Evolutionary conservation across 2,888 invertebrate species (phyloP), one percentile per base, ranked within the genome.

Genomic region (Eristalis pertinax): DNA sequence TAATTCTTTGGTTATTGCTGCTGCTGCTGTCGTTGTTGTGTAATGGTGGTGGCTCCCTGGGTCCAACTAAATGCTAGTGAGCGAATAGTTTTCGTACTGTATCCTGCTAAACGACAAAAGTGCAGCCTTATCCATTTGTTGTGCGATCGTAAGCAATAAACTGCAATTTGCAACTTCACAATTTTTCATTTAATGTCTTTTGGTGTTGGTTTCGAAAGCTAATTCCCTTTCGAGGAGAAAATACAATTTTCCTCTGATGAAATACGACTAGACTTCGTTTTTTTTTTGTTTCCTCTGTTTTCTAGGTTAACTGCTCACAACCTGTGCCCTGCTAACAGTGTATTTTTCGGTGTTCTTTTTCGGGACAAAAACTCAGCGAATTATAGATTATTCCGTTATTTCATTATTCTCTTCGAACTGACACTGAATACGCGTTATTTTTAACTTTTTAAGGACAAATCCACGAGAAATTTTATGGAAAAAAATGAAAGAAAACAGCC

Each of bases 111-210:
- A 68, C 38, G 87, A 84, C 41, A 87, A 73, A 41, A 87, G 87
- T 15, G 87, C 87, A 84, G 87, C 87, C 80, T 69, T 87, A 87
- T 87, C 87, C 87, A 87, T 87, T 87, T 87, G 87, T 80, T 84
- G 87, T 76, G 76, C 84, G 84, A 84, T 87, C 78, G 87, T 87
- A 73, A 87, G 87, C 87, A 87, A 87, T 62, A 76, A 65, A 84
- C 74, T 84, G 84, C 87, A 68, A n/a, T 60, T 32, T 35, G 69
- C 60, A 3, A 84, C 76, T 76, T 76, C 68, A 84, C 76, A 75
- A 87, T 87, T 63, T 87, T 80, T 84, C 87, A 87, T 87, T 87
- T 87, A 87, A 87, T 50, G 50, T 83, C 56, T 65, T 72, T 62
- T 64, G 68, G 10, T 41, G 63, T 67, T 35, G 32, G 38, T 13